Conservation (phyloP, 2,888 invertebrate species). For the Philereme vetulata region DNA sequence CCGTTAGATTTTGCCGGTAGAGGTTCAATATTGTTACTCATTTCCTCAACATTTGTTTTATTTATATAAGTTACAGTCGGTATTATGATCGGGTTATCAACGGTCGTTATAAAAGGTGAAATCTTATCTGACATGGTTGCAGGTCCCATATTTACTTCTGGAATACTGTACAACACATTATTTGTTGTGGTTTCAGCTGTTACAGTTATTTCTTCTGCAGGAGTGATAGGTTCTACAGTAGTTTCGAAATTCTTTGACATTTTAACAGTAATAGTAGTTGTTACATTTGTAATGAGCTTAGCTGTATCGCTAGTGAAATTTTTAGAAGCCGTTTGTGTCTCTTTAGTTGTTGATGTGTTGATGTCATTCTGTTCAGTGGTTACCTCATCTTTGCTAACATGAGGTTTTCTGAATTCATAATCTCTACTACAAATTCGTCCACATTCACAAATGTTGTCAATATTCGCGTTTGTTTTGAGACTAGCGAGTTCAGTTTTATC, state of each 20-base stretch:
- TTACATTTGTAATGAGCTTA: conserved; percentile 21
- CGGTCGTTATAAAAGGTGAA: conserved; percentile 21
- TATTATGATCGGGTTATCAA: conserved; percentile 63
- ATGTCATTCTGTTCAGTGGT: conserved; percentile 25
- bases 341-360: conserved; percentile 25
- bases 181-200: conserved; percentile 22
- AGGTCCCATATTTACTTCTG: conserved; percentile 26
- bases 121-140: conserved; percentile 21
- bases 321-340: conserved; percentile 19
- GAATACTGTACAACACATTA: conserved; percentile 15
- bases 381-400: conserved; percentile 39
- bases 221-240: conserved; percentile 23
- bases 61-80: conserved; percentile 59
- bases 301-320: conserved; percentile 17
- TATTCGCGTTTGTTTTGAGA: conserved; percentile 69
- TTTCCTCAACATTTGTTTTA: conserved; percentile 45
- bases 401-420: conserved; percentile 66
- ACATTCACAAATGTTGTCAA: conserved; percentile 82
- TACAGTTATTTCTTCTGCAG: conserved; percentile 17
- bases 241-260: conserved; percentile 22
- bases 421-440: conserved; percentile 77
- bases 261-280: conserved; percentile 28
- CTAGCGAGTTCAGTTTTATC: conserved; percentile 82
- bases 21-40: conserved; percentile 65
- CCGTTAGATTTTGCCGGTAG: conserved; percentile 54